Evolutionary conservation across 1,140 invertebrate species (phyloP).

Genomic region (Subanguina moxae): DNA sequence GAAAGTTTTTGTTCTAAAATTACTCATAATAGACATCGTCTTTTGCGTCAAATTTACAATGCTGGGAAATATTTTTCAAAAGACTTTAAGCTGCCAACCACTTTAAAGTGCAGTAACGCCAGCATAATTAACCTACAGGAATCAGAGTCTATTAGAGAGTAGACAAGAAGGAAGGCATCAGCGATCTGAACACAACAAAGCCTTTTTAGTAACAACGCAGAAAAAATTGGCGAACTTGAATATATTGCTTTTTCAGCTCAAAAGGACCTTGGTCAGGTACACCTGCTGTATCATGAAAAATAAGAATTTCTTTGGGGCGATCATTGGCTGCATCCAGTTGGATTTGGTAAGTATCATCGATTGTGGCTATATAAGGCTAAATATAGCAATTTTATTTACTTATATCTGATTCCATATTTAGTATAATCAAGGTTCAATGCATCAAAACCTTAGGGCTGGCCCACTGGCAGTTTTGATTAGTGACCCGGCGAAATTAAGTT

Average conservation of each 20-base stretch:
- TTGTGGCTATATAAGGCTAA: conserved; percentile 47
- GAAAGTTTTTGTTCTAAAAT: too few species aligned
- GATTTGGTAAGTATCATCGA: conserved; percentile 59
- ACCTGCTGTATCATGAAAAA: conserved; percentile 57
- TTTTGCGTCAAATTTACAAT: too few species aligned
- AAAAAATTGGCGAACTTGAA: conserved; percentile 42
- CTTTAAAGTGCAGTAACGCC: too few species aligned
- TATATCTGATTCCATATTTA: background rate
- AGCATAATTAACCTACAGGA: conserved; percentile 45
- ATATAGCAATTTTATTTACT: background rate
- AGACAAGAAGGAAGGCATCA: conserved; percentile 57
- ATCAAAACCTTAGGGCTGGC: background rate
- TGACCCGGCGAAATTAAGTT: too few species aligned
- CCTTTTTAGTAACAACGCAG: too few species aligned
- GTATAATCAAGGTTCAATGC: background rate
- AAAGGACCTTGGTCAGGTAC: conserved; percentile 37
- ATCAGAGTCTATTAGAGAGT: conserved; percentile 49
- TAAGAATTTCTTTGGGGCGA: conserved; percentile 42
- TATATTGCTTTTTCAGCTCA: conserved; percentile 42
- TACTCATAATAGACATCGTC: too few species aligned
- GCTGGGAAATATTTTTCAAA: too few species aligned
- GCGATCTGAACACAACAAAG: conserved; percentile 41
- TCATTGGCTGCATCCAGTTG: conserved; percentile 2
- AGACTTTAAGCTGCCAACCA: too few species aligned
- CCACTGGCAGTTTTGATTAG: too few species aligned